Evolutionary conservation across 2,888 invertebrate genomes (phyloP), one percentile per base, ranked within the genome.

Genomic region (Druceiella hillmani): DNA sequence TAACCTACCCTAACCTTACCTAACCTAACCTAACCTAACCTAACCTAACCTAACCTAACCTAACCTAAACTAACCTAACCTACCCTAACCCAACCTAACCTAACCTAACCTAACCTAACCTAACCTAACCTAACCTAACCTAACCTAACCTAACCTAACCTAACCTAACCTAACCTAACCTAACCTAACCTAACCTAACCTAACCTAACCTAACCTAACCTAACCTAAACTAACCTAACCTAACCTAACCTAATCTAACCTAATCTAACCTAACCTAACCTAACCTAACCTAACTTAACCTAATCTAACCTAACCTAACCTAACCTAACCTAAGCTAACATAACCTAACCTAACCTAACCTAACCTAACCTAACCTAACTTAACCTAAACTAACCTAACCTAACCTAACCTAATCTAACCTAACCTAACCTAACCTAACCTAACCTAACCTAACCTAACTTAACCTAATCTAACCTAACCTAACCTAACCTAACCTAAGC

Each of bases 11-110:
- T 39, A 43, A 43, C 41, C 39, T 40, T 46, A 49, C 44, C 47
- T 45, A 49, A 49, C 45, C 40, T 34, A 40, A 41, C 41, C 39
- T 39, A 43, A 43, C 41, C 39, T 41, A 47, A 43, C 44, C 45
- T 42, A 49, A 49, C 47, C 46, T 41, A 47, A 48, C 47, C 47
- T 40, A 49, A 45, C 44, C 46, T 41, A 45, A 47, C 48, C 48
- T 46, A 47, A 49, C 49, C 44, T 37, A 40, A 40, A 38, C 46
- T 40, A 45, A 45, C 45, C 47, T 41, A 49, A 44, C 46, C 45
- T 39, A 48, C 44, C 45, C 48, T 44, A 48, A 48, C 47, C 45
- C 43, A 46, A 44, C 45, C 46, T 43, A 46, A 44, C 46, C 47
- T 41, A 46, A 45, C 44, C 47, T 43, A 46, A 46, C 44, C 45